Conservation (phyloP, 92 coral and sea anemone species). For the Zoanthus sansibaricus region DNA sequence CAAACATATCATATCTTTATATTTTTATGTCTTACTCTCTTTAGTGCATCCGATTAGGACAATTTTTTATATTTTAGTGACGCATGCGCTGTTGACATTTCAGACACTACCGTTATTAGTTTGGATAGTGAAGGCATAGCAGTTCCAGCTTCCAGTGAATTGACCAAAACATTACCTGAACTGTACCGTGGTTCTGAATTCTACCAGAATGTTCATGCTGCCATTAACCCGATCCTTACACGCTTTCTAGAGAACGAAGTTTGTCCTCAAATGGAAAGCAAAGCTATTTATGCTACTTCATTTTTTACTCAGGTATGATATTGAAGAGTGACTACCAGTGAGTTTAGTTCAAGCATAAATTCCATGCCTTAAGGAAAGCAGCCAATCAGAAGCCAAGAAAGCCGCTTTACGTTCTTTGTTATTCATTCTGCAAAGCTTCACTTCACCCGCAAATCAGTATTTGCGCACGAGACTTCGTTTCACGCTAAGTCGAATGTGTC, state of each 20-base stretch:
- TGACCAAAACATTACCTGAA: conserved; percentile 49
- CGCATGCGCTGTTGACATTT: neutral
- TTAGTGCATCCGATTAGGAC: too few species aligned
- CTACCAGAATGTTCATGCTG: conserved; percentile 39
- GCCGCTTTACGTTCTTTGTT: too few species aligned
- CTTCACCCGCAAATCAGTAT: too few species aligned
- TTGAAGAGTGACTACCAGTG: neutral
- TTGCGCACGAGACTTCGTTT: too few species aligned
- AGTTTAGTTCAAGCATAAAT: neutral
- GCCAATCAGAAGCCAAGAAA: too few species aligned
- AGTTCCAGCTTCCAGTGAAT: neutral
- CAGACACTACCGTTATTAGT: neutral
- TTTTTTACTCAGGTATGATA: conserved; percentile 79
- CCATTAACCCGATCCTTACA: conserved; percentile 67
- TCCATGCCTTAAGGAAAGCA: too few species aligned
- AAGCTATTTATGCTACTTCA: conserved; percentile 73
- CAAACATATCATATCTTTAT: too few species aligned
- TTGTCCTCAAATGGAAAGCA: conserved; percentile 39
- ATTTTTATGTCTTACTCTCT: too few species aligned
- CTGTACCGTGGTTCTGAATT: conserved; percentile 53
- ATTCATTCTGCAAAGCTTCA: too few species aligned
- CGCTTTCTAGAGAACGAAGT: conserved; percentile 41
- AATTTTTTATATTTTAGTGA: neutral
- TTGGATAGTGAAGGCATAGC: neutral
- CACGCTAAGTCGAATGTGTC: too few species aligned